These are phyloP conservation scores for Progne subis DNA, from an alignment of 2,113 vertebrate species.

Conservation along the genomic window DNA sequence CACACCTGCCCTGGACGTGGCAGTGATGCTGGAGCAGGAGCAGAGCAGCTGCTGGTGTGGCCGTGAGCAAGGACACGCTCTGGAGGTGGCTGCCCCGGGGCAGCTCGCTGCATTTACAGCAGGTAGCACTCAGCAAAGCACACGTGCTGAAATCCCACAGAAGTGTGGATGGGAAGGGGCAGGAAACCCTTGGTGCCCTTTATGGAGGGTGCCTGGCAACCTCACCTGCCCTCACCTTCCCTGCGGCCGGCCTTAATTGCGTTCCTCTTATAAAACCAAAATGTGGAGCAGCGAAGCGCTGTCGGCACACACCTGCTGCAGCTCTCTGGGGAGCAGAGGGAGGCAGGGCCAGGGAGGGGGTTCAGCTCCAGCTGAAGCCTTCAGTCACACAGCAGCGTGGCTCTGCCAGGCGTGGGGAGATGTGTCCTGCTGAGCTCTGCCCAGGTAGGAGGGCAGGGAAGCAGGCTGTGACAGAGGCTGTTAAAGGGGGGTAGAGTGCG, in stretches of 20 bases:
- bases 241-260: background rate
- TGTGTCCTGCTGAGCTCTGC: background rate
- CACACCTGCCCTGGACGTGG: fast-evolving
- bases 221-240: background rate
- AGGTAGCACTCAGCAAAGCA: background rate
- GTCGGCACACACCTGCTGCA: background rate
- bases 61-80: background rate
- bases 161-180: background rate
- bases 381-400: background rate
- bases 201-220: background rate
- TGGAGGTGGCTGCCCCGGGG: background rate
- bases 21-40: background rate
- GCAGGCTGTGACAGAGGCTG: background rate
- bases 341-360: background rate
- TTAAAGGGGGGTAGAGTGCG: fast-evolving
- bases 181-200: background rate
- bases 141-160: fast-evolving
- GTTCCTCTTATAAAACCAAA: slow-evolving; percentile 20
- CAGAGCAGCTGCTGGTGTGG: background rate
- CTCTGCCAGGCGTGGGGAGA: background rate
- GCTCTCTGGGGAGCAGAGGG: slow-evolving; percentile 8
- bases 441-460: background rate
- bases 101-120: background rate
- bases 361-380: fast-evolving
- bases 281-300: background rate